Conservation (phyloP, 2,888 invertebrate genomes). For the Dorcus hopei region DNA sequence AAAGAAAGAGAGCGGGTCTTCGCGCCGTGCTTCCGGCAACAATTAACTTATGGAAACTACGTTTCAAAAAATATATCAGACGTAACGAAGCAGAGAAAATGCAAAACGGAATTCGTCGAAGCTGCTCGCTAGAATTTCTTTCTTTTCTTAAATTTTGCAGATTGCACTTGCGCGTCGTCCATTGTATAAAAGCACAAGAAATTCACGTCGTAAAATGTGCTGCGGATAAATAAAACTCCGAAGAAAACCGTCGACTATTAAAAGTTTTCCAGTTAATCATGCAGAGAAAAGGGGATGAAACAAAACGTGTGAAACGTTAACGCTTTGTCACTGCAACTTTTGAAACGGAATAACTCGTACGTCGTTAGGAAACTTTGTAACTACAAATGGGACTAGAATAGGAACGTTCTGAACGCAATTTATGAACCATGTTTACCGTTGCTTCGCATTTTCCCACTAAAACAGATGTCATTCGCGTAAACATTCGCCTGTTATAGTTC, state of each 20-base stretch:
- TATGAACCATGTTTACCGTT: conserved; percentile 23
- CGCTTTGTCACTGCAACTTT: conserved; percentile 17
- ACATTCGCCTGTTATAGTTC: conserved; percentile 10
- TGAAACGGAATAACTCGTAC: conserved; percentile 21
- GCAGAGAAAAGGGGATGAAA: conserved; percentile 11
- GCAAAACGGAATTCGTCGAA: too few species aligned
- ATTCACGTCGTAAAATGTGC: conserved; percentile 6
- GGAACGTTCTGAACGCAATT: conserved; percentile 27
- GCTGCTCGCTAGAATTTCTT: too few species aligned
- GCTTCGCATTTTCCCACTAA: conserved; percentile 16
- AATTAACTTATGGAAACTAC: conserved; percentile 14
- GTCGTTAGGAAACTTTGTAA: conserved; percentile 26
- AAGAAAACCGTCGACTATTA: background rate
- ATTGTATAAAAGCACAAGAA: background rate
- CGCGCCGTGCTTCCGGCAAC: conserved; percentile 16
- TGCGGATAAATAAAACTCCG: background rate
- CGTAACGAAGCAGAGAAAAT: background rate
- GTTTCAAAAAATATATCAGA: background rate
- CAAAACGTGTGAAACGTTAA: conserved; percentile 15
- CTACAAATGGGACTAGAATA: conserved; percentile 28
- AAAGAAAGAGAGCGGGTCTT: conserved; percentile 16
- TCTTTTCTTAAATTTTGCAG: background rate
- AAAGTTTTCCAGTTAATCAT: conserved; percentile 17
- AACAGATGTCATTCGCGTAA: conserved; percentile 16
- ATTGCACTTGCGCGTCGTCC: background rate